phyloP scores from a whole-genome alignment of 2,113 vertebrate genomes.

The Podarcis raffonei region DNA sequence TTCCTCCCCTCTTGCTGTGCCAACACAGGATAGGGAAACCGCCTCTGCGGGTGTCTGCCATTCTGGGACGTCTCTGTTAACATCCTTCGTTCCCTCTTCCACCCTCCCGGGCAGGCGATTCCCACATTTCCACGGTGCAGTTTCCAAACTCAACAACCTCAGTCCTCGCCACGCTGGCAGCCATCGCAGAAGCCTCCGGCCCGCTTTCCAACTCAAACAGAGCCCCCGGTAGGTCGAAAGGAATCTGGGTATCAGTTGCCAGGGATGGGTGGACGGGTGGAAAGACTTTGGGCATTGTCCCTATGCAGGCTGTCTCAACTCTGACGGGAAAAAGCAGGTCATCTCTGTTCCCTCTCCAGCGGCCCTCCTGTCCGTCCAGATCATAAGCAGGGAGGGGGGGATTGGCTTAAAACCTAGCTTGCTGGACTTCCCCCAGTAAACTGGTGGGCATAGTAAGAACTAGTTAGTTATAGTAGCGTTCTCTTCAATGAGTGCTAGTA shows the following conservation, averaged over 20 bases:
- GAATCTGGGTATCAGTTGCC: neutral
- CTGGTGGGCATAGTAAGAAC: too few relatives aligned
- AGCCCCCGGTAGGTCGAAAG: slow-evolving; percentile 31
- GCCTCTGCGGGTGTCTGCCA: neutral
- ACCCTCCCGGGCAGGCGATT: slow-evolving; percentile 41
- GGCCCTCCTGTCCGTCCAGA: neutral
- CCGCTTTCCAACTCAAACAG: slow-evolving; percentile 47
- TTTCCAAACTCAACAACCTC: slow-evolving; percentile 63
- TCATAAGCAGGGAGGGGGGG: neutral
- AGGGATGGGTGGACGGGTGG: neutral
- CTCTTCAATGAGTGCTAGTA: too few relatives aligned
- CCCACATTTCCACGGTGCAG: slow-evolving; percentile 18
- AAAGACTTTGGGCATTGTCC: neutral
- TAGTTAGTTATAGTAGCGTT: too few relatives aligned
- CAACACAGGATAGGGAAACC: neutral
- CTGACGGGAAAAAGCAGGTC: neutral
- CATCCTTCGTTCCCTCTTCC: neutral
- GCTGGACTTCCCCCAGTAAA: too few relatives aligned
- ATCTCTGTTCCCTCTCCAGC: neutral
- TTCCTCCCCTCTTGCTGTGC: too few relatives aligned
- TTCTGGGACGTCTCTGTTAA: neutral
- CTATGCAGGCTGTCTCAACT: neutral
- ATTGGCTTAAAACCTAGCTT: too few relatives aligned
- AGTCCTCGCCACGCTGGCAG: slow-evolving; percentile 69
- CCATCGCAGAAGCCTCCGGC: slow-evolving; percentile 64